phyloP scores from a whole-genome alignment of 1,140 invertebrate genomes.

The Apolygus lucorum region DNA sequence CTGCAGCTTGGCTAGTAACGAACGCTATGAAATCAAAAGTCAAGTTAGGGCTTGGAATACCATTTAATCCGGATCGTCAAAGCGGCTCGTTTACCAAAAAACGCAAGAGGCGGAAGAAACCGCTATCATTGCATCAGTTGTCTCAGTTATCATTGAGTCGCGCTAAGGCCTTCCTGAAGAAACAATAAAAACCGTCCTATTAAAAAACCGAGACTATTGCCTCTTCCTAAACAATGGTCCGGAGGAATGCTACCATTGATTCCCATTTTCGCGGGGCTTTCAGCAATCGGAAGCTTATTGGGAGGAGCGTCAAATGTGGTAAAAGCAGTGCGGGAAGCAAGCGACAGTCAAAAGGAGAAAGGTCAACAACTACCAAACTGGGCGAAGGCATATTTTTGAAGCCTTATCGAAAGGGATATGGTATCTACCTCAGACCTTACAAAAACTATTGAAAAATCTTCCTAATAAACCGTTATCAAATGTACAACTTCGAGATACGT shows the following conservation, averaged over 20 bases:
- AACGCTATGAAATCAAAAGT: slow-evolving; percentile 37
- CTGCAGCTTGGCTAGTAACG: slow-evolving; percentile 35
- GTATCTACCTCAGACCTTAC: slow-evolving; percentile 34
- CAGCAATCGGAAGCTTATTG: slow-evolving; percentile 26
- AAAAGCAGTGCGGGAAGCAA: slow-evolving; percentile 35
- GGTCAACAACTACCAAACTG: slow-evolving; percentile 31
- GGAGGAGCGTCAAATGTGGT: slow-evolving; percentile 36
- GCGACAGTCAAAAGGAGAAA: slow-evolving; percentile 30
- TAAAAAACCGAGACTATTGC: background rate
- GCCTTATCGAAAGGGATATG: too few relatives aligned
- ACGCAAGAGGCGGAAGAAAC: background rate
- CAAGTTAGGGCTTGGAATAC: slow-evolving; percentile 36
- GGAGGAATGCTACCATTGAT: slow-evolving; percentile 3
- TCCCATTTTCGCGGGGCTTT: too few relatives aligned
- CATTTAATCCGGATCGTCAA: slow-evolving; percentile 29
- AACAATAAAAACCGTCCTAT: slow-evolving; percentile 4
- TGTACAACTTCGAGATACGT: slow-evolving; percentile 2
- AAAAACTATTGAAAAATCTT: slow-evolving; percentile 13
- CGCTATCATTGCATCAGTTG: background rate
- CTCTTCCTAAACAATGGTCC: background rate
- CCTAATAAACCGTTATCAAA: slow-evolving; percentile 22
- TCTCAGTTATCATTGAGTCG: background rate
- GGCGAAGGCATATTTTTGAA: slow-evolving; percentile 36
- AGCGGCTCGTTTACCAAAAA: background rate
- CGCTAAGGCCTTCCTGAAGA: background rate